Percentiles rank a stretch among this genome's conserved stretches.
Conservation (phyloP, 2,797 vertebrate genomes). For the Leuciscus waleckii region DNA sequence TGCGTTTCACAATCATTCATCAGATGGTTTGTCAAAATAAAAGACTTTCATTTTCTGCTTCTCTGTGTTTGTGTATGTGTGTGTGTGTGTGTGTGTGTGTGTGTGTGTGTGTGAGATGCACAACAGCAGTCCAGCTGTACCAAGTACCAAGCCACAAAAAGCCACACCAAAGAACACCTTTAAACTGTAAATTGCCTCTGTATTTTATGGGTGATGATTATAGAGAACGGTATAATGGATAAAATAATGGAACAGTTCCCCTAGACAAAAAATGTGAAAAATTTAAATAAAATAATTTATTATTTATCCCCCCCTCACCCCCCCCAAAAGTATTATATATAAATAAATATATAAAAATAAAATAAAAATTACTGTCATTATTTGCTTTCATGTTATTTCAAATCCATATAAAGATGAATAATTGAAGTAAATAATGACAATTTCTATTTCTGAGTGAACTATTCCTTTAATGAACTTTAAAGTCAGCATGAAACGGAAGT, state of each 20-base stretch:
- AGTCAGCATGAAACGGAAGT: too few relatives aligned
- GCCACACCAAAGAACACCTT: neutral
- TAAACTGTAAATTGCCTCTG: neutral
- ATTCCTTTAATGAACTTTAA: neutral
- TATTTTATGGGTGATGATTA: neutral
- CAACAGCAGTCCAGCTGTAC: neutral
- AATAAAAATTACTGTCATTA: neutral
- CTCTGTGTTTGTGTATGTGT: neutral
- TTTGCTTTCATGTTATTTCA: neutral
- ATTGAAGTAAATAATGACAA: too few relatives aligned
- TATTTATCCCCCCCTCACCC: too few relatives aligned
- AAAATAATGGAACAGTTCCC: too few relatives aligned
- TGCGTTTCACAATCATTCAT: constrained; percentile 29
- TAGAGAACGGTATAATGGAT: neutral
- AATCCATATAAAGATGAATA: neutral
- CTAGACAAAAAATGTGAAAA: constrained; percentile 33
- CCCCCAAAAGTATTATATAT: too few relatives aligned
- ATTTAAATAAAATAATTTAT: neutral
- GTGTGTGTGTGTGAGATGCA: neutral
- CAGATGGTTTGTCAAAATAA: constrained; percentile 41
- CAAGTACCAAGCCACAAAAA: neutral
- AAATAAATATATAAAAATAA: neutral
- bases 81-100: neutral
- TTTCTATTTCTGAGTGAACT: neutral
- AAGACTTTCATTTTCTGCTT: constrained; percentile 51